Percentiles rank a stretch among this genome's conserved stretches.
phyloP scores from a whole-genome alignment of 2,888 invertebrate species.

The Drosophila eohydei region DNA sequence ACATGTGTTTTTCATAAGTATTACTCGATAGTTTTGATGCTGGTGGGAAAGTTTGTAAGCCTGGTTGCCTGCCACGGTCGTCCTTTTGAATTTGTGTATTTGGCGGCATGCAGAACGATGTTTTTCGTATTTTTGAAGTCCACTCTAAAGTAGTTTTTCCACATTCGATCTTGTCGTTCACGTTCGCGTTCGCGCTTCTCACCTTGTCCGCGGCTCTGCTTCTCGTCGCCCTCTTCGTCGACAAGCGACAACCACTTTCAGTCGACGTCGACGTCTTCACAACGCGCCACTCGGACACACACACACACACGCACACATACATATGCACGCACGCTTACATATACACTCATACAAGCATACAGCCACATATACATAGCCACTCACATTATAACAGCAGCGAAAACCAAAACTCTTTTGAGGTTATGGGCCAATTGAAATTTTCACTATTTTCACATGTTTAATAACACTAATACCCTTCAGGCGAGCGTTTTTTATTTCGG shows the following conservation, averaged over 20 bases:
- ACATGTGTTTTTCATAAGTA: constrained; percentile 73
- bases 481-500: constrained; percentile 34
- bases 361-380: constrained; percentile 41
- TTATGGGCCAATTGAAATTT: constrained; percentile 72
- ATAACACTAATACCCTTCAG: constrained; percentile 44
- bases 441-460: constrained; percentile 67
- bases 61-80: constrained; percentile 12
- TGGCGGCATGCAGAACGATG: constrained; percentile 41
- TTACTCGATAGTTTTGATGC: constrained; percentile 25
- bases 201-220: constrained; percentile 64
- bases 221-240: constrained; percentile 40
- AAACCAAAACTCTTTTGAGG: constrained; percentile 76
- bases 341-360: constrained; percentile 25
- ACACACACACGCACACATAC: constrained; percentile 26
- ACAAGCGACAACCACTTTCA: constrained; percentile 76
- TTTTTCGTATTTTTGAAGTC: constrained; percentile 48
- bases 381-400: constrained; percentile 64
- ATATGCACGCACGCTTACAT: constrained; percentile 23
- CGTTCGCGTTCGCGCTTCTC: constrained; percentile 67
- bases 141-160: constrained; percentile 78
- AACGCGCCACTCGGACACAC: constrained; percentile 63
- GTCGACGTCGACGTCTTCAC: constrained; percentile 70
- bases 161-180: constrained; percentile 69
- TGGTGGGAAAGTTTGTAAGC: constrained; percentile 24
- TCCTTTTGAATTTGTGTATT: constrained; percentile 40